These are phyloP conservation scores for Pocillopora meandrina DNA, from an alignment of 92 coral and sea anemone genomes.

Conservation along the genomic window DNA sequence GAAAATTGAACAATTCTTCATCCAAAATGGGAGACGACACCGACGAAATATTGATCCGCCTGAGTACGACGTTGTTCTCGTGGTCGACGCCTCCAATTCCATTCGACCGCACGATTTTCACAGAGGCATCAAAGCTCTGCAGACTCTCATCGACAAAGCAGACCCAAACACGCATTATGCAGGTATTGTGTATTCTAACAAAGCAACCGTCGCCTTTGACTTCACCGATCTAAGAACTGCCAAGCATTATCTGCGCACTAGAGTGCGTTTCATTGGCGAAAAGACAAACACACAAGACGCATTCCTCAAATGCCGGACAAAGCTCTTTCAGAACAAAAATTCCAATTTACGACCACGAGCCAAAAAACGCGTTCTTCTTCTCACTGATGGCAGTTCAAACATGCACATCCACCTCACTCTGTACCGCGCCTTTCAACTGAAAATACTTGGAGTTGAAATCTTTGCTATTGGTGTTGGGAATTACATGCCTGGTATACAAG, in stretches of 20 bases:
- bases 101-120: constrained; percentile 57
- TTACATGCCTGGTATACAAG: constrained; percentile 65
- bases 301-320: constrained; percentile 50
- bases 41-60: constrained; percentile 15
- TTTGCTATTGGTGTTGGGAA: constrained; percentile 81
- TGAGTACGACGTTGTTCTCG: constrained; percentile 65
- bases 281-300: constrained; percentile 81
- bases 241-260: constrained; percentile 14
- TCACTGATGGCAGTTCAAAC: constrained; percentile 86
- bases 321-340: constrained; percentile 38
- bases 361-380: constrained; percentile 65
- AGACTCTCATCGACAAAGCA: constrained; percentile 50
- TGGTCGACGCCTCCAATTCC: constrained; percentile 75
- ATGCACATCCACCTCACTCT: constrained; percentile 54
- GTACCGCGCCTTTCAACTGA: constrained; percentile 70
- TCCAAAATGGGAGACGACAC: constrained; percentile 12
- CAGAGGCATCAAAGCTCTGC: constrained; percentile 60
- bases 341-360: constrained; percentile 54
- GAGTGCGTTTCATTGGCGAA: constrained; percentile 28
- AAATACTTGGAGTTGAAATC: constrained; percentile 64
- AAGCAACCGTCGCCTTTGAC: constrained; percentile 50
- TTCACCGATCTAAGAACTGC: constrained; percentile 53
- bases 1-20: constrained; percentile 56
- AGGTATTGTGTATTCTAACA: constrained; percentile 46
- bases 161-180: constrained; percentile 60